Evolutionary conservation across 2,888 invertebrate species (phyloP).

Genomic region (Acanthosepion esculentum): DNA sequence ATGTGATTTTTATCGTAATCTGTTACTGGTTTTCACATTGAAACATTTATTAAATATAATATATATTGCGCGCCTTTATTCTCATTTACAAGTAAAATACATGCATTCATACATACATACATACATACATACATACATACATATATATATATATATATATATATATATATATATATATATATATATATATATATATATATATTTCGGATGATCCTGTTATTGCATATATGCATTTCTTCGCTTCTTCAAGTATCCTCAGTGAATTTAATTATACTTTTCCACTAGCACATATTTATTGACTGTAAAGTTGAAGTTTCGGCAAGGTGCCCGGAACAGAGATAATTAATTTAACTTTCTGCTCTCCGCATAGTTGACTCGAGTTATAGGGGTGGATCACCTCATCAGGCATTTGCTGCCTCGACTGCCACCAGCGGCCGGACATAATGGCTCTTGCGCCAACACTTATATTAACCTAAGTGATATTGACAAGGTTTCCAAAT

Average conservation of each 20-base stretch:
- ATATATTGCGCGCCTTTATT: too few species aligned
- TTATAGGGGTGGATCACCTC: neutral
- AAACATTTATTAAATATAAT: neutral
- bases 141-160: too few species aligned
- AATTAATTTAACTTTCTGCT: neutral
- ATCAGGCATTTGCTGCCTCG: neutral
- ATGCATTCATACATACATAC: too few species aligned
- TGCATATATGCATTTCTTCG: too few species aligned
- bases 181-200: too few species aligned
- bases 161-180: too few species aligned
- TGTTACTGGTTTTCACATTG: too few species aligned
- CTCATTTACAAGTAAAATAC: too few species aligned
- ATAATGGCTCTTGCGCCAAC: neutral
- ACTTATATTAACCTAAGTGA: constrained; percentile 11
- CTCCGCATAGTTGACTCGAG: neutral
- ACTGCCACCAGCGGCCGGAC: neutral
- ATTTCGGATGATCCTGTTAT: too few species aligned
- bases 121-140: too few species aligned
- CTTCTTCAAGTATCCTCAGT: too few species aligned
- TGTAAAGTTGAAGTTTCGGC: neutral
- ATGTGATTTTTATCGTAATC: too few species aligned
- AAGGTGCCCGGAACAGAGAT: neutral
- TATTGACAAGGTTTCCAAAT: constrained; percentile 33
- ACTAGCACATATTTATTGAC: neutral
- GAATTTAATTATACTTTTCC: neutral